Evolutionary conservation across 1,140 invertebrate species (phyloP).

Genomic region (Parapsyche elsis): DNA sequence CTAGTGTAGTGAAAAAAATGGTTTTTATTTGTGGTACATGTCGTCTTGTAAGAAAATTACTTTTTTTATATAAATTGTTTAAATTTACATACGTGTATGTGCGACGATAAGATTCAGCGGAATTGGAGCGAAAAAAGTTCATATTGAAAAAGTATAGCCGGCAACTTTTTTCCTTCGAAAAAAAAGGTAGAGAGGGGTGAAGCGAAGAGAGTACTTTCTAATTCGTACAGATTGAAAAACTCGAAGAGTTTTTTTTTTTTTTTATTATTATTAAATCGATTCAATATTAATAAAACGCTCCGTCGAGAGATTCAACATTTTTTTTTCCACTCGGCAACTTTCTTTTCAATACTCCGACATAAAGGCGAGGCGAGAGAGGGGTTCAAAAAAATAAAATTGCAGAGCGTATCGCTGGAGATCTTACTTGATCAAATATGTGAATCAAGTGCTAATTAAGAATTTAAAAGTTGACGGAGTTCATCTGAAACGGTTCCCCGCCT

Average conservation of each 20-base stretch:
- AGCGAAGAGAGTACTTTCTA: slow-evolving; percentile 1
- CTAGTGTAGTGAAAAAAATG: no score
- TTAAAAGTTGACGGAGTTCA: slow-evolving; percentile 13
- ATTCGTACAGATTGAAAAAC: slow-evolving; percentile 24
- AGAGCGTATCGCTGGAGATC: not conserved
- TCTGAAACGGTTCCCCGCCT: slow-evolving; percentile 4
- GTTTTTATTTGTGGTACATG: no score
- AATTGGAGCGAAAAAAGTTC: not conserved
- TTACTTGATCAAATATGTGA: slow-evolving; percentile 7
- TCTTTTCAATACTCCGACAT: not conserved
- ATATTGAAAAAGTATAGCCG: slow-evolving; percentile 1
- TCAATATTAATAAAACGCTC: slow-evolving; percentile 23
- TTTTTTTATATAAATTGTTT: no score
- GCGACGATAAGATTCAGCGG: no score
- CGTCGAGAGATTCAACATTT: not conserved
- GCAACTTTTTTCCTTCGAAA: not conserved
- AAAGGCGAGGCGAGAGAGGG: no score
- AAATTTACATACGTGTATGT: no score
- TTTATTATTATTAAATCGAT: slow-evolving; percentile 30
- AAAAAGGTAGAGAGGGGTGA: not conserved
- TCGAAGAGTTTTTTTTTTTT: slow-evolving; percentile 7
- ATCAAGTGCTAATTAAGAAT: slow-evolving; percentile 18
- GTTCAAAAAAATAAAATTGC: no score
- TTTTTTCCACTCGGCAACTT: not conserved
- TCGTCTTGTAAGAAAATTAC: no score